Base-by-base conservation (phyloP, 2,888 invertebrate genomes). In the Phasia obesa region DNA sequence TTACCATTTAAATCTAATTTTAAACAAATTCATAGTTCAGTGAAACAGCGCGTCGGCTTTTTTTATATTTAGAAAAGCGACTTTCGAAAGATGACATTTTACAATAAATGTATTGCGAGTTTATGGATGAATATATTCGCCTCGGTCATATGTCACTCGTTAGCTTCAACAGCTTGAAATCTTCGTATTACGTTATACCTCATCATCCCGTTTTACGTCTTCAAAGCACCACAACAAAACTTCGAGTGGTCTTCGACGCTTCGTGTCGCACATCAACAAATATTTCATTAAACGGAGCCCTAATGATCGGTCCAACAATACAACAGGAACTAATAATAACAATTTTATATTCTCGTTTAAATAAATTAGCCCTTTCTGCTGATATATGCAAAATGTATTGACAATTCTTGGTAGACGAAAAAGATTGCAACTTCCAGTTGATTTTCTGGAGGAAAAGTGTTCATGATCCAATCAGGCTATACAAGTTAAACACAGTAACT, bases 351-450 rank as follows among this genome's bases (percentile, higher is more conserved):
- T 67, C 35, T 55, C 38, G 55, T 13, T 25, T 69, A 9, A 51
- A 69, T 35, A 55, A 69, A 44, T 38, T 55, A n/a, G 67, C 49
- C 13, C n/a, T 80, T n/a, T 60, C 67, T 9, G 80, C 80, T 13
- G 57, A 69, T 17, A 38, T 81, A 1, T 55, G 69, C n/a, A 81
- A 81, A 49, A 81, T 80, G 80, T 82, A 84, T 42, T 51, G 80
- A 11, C 73, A 78, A 25, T 51, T 80, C 21, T 17, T 76, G 19
- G 49, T 84, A 15, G 44, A 67, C 11, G 67, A 67, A 35, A 35
- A 17, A 3, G 62, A 84, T 65, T 67, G 69, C 5, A 69, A 51
- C 11, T 70, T 17, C 15, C 75, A 76, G 9, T 27, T 62, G 5
- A 76, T 76, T 7, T 27, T 81, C 0, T 81, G 69, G 70, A 62